Conservation (phyloP, 2,113 vertebrate genomes). For the Pitta sordida region DNA sequence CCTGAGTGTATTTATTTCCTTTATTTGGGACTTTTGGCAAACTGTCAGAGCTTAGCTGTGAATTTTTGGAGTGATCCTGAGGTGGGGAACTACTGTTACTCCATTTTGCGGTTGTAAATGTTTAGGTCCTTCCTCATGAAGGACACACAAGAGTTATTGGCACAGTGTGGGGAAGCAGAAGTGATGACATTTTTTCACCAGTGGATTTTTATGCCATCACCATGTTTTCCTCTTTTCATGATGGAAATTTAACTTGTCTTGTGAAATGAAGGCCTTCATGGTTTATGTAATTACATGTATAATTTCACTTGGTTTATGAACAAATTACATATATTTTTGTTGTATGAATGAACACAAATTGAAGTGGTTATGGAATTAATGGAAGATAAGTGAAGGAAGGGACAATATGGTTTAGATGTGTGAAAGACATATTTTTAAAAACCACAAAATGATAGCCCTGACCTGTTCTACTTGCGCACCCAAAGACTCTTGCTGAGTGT, state of each 20-base stretch:
- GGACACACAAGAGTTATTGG: background rate
- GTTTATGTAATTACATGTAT: background rate
- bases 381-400: background rate
- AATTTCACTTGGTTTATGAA: background rate
- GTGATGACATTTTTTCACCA: background rate
- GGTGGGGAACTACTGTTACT: background rate
- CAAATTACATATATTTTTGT: background rate
- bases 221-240: background rate
- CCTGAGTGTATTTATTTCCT: background rate
- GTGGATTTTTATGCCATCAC: background rate
- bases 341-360: background rate
- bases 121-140: background rate
- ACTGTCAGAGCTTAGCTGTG: background rate
- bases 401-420: background rate
- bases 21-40: background rate
- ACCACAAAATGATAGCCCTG: background rate
- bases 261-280: background rate
- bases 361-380: background rate
- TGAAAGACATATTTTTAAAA: conserved; percentile 56
- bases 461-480: background rate
- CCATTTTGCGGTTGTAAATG: background rate
- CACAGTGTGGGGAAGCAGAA: background rate
- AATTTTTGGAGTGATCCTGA: background rate
- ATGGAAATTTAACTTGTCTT: background rate
- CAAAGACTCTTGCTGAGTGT: background rate